Percentiles rank a stretch among this genome's conserved stretches.
These are phyloP conservation scores for Drosophila setifemur DNA, from an alignment of 1,140 invertebrate genomes.

Conservation along the genomic window DNA sequence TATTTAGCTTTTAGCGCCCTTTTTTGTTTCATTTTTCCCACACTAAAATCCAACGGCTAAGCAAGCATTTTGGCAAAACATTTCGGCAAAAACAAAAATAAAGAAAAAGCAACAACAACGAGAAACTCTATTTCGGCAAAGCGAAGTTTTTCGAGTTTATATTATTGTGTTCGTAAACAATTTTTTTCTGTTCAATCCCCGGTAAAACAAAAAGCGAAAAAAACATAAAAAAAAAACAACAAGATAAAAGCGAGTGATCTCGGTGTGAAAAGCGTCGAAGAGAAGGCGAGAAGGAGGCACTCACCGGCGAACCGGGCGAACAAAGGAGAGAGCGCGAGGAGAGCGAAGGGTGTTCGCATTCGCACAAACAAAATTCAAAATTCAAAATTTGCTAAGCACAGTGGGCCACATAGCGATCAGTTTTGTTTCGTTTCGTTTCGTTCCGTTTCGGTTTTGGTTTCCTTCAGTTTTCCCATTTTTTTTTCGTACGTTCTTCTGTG, in stretches of 20 bases:
- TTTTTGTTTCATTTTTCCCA: conserved; percentile 81
- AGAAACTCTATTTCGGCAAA: conserved; percentile 18
- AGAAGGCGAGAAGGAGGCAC: conserved; percentile 1
- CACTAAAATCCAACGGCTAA: conserved; percentile 34
- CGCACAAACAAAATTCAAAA: conserved; percentile 67
- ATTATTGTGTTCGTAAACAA: conserved; percentile 72
- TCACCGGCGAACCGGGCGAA: conserved; percentile 45
- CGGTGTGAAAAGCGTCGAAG: too few species aligned
- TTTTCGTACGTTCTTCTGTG: conserved; percentile 49
- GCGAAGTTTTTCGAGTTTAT: conserved; percentile 27
- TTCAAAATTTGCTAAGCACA: conserved; percentile 48
- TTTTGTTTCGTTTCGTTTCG: conserved; percentile 8
- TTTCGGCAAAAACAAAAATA: conserved; percentile 54
- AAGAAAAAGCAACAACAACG: conserved; percentile 19
- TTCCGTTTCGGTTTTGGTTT: conserved; percentile 40
- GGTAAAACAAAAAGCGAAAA: conserved; percentile 20
- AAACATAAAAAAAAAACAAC: conserved; percentile 21
- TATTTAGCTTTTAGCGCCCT: conserved; percentile 79
- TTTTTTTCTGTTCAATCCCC: conserved; percentile 57
- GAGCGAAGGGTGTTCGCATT: conserved; percentile 16
- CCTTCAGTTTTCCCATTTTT: conserved; percentile 62
- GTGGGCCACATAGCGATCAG: conserved; percentile 5
- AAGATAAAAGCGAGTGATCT: conserved; percentile 44
- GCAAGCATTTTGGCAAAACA: conserved; percentile 58
- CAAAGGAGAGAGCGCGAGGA: conserved; percentile 23